Base-by-base conservation (phyloP, 2,113 vertebrate genomes). In the Pardalotus punctatus region DNA sequence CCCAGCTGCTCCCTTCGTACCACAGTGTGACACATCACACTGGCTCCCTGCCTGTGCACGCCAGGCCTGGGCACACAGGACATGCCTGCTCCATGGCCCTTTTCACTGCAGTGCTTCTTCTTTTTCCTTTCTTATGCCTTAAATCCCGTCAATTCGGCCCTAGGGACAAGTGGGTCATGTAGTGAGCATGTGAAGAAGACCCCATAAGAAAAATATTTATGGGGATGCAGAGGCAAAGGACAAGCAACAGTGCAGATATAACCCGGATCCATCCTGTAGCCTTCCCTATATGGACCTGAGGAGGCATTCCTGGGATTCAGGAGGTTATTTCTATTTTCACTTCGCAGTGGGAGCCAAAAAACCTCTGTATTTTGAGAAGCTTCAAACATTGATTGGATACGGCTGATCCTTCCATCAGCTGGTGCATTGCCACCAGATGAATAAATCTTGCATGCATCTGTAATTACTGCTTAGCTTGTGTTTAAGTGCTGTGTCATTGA, bases 381-480 rank as follows among this genome's bases (percentile, higher is more conserved):
- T 88, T 93, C 90, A 77, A 86, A 40, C 72, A 78, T 78, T 50
- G 83, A 92, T 94, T 95, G 56, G 76, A 78, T 47, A 86, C 0
- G 16, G 88, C 82, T 88, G 71, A 81, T 86, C 79, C 76, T 92
- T 80, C 88, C 95, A 94, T 96, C 95, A 95, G 90, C 92, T 94
- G 88, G 85, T 90, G 64, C 85, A 35, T 42, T 88, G 87, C 92
- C 92, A 93, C 85, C 90, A 93, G 88, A 87, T 83, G 51, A 94
- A 94, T 94, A 95, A 90, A 88, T 93, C 74, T 77, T 77, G 71
- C 88, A 57, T 66, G 87, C 64, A 50, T 90, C 92, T 81, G 81
- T 97, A 94, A 97, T 93, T 95, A 92, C 92, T 71, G 79, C 90
- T 86, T 78, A 91, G 82, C 67, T 95, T 78, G 93, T 93, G 74